Percentiles rank a stretch among this genome's conserved stretches.
Evolutionary conservation across 2,888 invertebrate genomes (phyloP).

Genomic region (Cynaeus angustus): DNA sequence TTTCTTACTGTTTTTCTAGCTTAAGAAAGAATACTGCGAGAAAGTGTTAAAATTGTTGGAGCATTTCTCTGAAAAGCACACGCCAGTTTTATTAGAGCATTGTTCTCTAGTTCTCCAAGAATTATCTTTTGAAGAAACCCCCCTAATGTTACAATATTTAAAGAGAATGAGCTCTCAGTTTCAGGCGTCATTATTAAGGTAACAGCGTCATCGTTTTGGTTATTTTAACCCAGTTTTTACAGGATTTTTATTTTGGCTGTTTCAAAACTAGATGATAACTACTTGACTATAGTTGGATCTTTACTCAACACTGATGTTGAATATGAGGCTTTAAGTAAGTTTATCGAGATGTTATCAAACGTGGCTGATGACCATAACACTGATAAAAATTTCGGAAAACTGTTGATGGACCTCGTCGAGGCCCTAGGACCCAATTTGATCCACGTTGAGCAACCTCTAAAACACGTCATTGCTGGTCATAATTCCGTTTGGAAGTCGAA

Average conservation of each 20-base stretch:
- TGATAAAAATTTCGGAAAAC: constrained; percentile 41
- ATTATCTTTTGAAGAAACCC: constrained; percentile 5
- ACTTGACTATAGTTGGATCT: constrained; percentile 27
- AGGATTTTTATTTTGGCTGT: constrained; percentile 35
- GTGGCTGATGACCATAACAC: constrained; percentile 22
- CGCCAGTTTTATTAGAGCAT: constrained; percentile 16
- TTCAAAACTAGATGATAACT: constrained; percentile 30
- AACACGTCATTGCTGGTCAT: constrained; percentile 33
- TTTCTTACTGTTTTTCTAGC: constrained; percentile 20
- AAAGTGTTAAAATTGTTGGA: constrained; percentile 14
- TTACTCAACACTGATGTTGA: constrained; percentile 34
- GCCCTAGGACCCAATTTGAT: constrained; percentile 28
- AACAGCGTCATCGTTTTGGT: constrained; percentile 1
- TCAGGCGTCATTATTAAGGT: constrained; percentile 33
- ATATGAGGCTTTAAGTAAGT: constrained; percentile 35
- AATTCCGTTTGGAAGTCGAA: constrained; percentile 40
- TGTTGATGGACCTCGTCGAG: constrained; percentile 36
- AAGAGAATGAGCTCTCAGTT: constrained; percentile 24
- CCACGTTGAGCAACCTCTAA: constrained; percentile 38
- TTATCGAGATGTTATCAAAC: constrained; percentile 41
- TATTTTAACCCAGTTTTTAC: constrained; percentile 12
- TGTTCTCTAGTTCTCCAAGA: constrained; percentile 3
- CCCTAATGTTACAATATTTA: constrained; percentile 22
- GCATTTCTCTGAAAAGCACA: constrained; percentile 13
- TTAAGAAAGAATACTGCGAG: constrained; percentile 25